A percentile compares a stretch with the other conserved stretches of the same genome.
These are phyloP conservation scores for Varroa destructor DNA, from an alignment of 1,140 invertebrate genomes.

Conservation along the genomic window DNA sequence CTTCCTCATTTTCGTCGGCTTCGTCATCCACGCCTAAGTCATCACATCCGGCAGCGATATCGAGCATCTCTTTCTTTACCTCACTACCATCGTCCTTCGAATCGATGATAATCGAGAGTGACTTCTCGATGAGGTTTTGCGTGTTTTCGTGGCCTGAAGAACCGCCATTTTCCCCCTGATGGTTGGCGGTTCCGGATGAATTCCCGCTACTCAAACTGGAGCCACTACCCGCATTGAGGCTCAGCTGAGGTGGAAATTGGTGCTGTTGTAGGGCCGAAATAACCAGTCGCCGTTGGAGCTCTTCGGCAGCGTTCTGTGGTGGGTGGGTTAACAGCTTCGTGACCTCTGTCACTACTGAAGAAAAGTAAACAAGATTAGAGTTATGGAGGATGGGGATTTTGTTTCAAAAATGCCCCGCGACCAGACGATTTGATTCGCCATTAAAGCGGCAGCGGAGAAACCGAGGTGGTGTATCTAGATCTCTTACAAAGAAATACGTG, in stretches of 20 bases:
- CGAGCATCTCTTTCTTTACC: not conserved
- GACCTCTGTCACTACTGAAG: slow-evolving; percentile 25
- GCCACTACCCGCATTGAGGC: not conserved
- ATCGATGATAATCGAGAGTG: slow-evolving; percentile 11
- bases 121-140: slow-evolving; percentile 23
- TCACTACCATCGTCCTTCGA: not conserved
- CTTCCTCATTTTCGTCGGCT: not conserved
- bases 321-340: slow-evolving; percentile 27
- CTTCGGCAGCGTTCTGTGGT: slow-evolving; percentile 19
- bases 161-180: not conserved
- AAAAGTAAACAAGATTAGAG: not conserved
- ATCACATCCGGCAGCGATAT: too few species aligned
- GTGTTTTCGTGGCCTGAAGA: not conserved
- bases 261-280: slow-evolving; percentile 20
- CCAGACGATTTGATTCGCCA: too few species aligned
- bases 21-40: not conserved
- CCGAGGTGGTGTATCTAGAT: too few species aligned
- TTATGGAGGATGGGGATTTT: too few species aligned
- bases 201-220: too few species aligned
- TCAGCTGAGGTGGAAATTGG: slow-evolving; percentile 18
- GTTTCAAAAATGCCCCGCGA: too few species aligned
- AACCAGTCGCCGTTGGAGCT: slow-evolving; percentile 21
- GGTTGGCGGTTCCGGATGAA: not conserved
- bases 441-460: too few species aligned
- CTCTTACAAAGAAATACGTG: too few species aligned